These are phyloP conservation scores for Drosophila suzukii DNA, from an alignment of 1,140 invertebrate species.

Conservation along the genomic window DNA sequence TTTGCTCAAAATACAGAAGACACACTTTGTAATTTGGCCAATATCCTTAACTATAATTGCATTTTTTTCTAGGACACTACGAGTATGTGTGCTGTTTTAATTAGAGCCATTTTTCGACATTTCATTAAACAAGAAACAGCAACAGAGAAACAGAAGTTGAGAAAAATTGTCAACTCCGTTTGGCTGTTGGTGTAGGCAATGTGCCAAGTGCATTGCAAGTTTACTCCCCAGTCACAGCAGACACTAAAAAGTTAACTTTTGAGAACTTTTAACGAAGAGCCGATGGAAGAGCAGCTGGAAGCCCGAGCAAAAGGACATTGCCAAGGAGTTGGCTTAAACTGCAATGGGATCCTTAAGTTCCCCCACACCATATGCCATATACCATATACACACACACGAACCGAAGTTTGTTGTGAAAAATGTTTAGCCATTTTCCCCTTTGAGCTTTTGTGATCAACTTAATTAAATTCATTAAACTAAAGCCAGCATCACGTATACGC, in stretches of 20 bases:
- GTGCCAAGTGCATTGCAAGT: conserved; percentile 56
- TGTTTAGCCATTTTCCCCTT: conserved; percentile 56
- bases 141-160: background rate
- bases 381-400: background rate
- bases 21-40: conserved; percentile 32
- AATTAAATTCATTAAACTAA: conserved; percentile 74
- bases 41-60: conserved; percentile 39
- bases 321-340: conserved; percentile 41
- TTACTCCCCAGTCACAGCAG: conserved; percentile 26
- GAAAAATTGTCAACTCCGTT: conserved; percentile 32
- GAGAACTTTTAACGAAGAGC: conserved; percentile 72
- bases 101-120: conserved; percentile 73
- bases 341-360: conserved; percentile 28
- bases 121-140: conserved; percentile 36
- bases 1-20: conserved; percentile 41
- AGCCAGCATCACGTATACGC: conserved; percentile 61
- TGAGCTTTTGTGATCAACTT: conserved; percentile 67
- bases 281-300: conserved; percentile 14
- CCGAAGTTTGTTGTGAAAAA: conserved; percentile 60
- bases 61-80: conserved; percentile 17
- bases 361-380: background rate
- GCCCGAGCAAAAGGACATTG: conserved; percentile 8
- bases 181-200: conserved; percentile 57
- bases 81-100: conserved; percentile 65
- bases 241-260: conserved; percentile 62